Conservation (phyloP, 64 coral and sea anemone species). For the Actinia equina region DNA sequence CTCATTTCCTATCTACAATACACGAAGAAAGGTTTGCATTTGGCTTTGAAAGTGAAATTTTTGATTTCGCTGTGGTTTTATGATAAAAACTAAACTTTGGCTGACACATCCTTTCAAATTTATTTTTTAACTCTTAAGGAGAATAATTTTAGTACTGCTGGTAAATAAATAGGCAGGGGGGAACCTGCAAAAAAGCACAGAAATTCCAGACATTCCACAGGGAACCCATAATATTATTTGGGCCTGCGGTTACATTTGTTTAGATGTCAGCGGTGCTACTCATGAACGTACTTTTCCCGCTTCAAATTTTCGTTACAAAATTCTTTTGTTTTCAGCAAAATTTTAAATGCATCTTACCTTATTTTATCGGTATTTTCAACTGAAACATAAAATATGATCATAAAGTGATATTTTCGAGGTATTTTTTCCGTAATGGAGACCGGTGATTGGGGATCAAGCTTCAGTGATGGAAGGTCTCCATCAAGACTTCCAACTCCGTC, state of each 20-base stretch:
- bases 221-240: background rate
- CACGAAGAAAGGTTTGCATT: background rate
- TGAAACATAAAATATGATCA: background rate
- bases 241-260: constrained; percentile 4
- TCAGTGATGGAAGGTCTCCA: constrained; percentile 23
- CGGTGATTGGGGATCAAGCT: constrained; percentile 40
- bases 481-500: constrained; percentile 4
- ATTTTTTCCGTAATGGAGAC: constrained; percentile 24
- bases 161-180: no score
- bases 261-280: background rate
- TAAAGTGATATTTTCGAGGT: background rate
- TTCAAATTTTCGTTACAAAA: constrained; percentile 25
- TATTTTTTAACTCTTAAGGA: background rate
- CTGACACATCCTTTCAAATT: background rate
- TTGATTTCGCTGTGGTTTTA: background rate
- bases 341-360: background rate
- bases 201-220: no score
- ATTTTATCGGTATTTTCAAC: background rate
- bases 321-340: background rate
- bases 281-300: constrained; percentile 23
- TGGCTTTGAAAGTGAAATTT: background rate
- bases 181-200: no score
- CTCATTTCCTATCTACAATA: background rate
- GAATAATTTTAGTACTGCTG: no score
- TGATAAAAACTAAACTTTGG: background rate